Evolutionary conservation across 1,140 invertebrate species (phyloP).

Genomic region (Laodelphax striatellus): DNA sequence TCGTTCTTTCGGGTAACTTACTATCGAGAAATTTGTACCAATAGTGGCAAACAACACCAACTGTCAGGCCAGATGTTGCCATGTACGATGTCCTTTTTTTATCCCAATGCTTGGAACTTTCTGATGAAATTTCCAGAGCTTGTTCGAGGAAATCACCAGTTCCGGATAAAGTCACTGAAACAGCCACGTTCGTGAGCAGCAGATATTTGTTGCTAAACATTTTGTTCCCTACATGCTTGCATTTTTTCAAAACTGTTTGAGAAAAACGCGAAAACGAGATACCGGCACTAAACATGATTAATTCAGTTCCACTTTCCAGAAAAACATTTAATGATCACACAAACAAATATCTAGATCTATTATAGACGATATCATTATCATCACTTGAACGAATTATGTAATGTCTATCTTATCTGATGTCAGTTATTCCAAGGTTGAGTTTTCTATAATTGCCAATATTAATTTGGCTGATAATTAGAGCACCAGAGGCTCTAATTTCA

Average conservation of each 20-base stretch:
- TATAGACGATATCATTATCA: too few relatives aligned
- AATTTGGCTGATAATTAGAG: too few relatives aligned
- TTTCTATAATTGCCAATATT: too few relatives aligned
- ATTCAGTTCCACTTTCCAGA: too few relatives aligned
- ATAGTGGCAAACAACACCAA: conserved; percentile 72
- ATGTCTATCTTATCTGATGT: too few relatives aligned
- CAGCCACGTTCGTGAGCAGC: conserved; percentile 67
- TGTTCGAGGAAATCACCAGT: conserved; percentile 74
- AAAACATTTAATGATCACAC: too few relatives aligned
- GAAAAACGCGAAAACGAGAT: too few relatives aligned
- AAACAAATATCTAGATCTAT: too few relatives aligned
- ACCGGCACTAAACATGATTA: too few relatives aligned
- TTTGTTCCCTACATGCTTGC: not conserved
- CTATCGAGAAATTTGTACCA: conserved; percentile 69
- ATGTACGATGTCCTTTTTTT: conserved; percentile 59
- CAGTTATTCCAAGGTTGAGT: too few relatives aligned
- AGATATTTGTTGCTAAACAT: conserved; percentile 45
- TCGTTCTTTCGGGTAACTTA: conserved; percentile 51
- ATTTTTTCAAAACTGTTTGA: not conserved
- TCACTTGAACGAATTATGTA: too few relatives aligned
- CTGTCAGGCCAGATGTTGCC: conserved; percentile 62
- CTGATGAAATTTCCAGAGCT: conserved; percentile 59
- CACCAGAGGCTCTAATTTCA: too few relatives aligned
- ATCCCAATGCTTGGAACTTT: conserved; percentile 24
- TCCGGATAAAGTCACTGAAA: conserved; percentile 62